phyloP scores from a whole-genome alignment of 2,797 vertebrate genomes.

The Stomatorhinus walkeri region DNA sequence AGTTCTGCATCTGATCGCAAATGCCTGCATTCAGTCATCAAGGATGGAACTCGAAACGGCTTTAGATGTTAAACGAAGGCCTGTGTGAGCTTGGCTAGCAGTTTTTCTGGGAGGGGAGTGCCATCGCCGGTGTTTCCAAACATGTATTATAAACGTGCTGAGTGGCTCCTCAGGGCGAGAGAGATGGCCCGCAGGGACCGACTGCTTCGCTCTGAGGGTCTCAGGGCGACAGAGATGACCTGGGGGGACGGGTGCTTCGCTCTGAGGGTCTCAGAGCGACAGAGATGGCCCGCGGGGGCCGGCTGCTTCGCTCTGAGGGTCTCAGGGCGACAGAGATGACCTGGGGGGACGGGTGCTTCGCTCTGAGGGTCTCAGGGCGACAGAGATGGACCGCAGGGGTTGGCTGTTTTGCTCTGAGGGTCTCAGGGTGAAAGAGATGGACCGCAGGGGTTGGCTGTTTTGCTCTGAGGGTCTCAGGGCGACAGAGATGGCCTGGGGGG shows the following conservation, averaged over 20 bases:
- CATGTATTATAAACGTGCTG: too few relatives aligned
- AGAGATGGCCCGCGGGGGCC: too few relatives aligned
- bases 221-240: too few relatives aligned
- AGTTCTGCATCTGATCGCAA: not conserved
- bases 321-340: not conserved
- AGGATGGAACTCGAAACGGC: not conserved
- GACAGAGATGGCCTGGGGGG: not conserved
- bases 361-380: not conserved
- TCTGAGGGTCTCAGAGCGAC: not conserved
- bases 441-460: not conserved
- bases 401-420: not conserved
- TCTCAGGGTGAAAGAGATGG: too few relatives aligned
- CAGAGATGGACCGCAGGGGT: not conserved
- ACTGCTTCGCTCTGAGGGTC: not conserved
- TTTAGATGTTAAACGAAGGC: not conserved
- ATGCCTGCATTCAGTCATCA: not conserved
- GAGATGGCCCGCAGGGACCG: too few relatives aligned
- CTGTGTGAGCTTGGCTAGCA: not conserved
- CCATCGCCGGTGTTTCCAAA: not conserved
- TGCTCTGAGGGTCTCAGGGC: not conserved
- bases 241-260: too few relatives aligned
- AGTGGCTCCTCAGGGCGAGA: too few relatives aligned
- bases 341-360: not conserved
- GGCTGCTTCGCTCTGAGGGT: not conserved
- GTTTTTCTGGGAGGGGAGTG: not conserved